Percentiles rank a stretch among this genome's conserved stretches.
Conservation (phyloP, 2,888 invertebrate genomes). For the Andricus quercusramuli region DNA sequence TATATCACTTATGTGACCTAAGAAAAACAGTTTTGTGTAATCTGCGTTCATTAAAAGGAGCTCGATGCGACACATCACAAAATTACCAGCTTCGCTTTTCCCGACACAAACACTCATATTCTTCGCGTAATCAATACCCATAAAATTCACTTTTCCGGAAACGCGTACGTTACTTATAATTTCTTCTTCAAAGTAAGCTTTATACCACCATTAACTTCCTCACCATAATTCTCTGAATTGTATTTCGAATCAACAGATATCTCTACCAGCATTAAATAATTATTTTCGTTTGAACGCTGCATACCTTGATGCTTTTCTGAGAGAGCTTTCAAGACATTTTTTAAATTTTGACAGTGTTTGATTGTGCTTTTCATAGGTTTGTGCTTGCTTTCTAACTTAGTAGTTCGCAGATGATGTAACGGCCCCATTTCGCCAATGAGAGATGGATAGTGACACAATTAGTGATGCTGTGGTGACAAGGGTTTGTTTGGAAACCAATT, state of each 20-base stretch:
- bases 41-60: background rate
- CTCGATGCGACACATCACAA: background rate
- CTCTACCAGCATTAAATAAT: too few relatives aligned
- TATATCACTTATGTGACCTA: background rate
- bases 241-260: background rate
- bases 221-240: slow-evolving; percentile 4
- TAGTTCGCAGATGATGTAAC: background rate
- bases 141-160: background rate
- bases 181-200: background rate
- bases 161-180: background rate
- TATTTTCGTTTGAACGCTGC: too few relatives aligned
- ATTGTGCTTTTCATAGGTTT: background rate
- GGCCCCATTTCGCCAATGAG: background rate
- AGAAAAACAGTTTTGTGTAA: background rate
- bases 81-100: background rate
- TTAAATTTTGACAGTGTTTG: background rate
- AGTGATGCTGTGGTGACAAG: slow-evolving; percentile 4
- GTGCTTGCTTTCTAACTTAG: slow-evolving; percentile 2
- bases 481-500: background rate
- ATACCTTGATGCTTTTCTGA: background rate
- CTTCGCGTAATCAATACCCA: background rate
- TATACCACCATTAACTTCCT: background rate
- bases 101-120: background rate
- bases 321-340: background rate
- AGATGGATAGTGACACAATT: background rate